Conservation (phyloP, 2,797 vertebrate species). For the Melanotaenia trifasciata region DNA sequence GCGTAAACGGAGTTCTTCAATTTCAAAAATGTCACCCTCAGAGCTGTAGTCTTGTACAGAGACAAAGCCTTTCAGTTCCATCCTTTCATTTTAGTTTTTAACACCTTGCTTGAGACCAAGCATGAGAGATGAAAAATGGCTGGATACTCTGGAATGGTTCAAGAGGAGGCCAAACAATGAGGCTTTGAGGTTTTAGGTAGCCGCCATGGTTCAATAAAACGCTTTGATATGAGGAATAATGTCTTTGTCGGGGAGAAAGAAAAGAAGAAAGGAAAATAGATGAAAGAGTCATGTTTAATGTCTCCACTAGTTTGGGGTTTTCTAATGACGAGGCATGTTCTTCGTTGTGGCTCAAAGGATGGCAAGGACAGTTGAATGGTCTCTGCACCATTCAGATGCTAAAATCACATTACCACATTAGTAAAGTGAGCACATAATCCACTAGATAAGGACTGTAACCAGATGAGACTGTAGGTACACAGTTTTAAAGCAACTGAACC, state of each 20-base stretch:
- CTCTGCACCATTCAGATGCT: not conserved
- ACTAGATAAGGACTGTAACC: not conserved
- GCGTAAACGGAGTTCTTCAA: conserved; percentile 73
- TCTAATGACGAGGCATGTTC: conserved; percentile 39
- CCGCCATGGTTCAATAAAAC: conserved; percentile 50
- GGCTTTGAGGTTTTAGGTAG: conserved; percentile 39
- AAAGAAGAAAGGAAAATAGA: conserved; percentile 57
- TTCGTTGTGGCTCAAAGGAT: not conserved
- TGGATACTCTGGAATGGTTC: conserved; percentile 24
- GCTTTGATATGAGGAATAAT: conserved; percentile 70
- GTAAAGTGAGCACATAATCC: not conserved
- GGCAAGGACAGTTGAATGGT: not conserved
- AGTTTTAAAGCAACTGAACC: not conserved
- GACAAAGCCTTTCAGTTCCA: conserved; percentile 45
- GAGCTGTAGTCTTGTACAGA: conserved; percentile 2
- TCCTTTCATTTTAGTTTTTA: conserved; percentile 62
- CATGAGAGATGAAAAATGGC: conserved; percentile 30
- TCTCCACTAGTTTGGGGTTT: conserved; percentile 45
- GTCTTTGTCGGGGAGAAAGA: conserved; percentile 54
- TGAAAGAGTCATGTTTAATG: conserved; percentile 67
- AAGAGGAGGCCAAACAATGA: conserved; percentile 60
- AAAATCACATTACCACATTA: not conserved
- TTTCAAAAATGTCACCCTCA: conserved; percentile 54
- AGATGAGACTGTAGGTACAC: not conserved
- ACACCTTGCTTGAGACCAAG: conserved; percentile 59